Evolutionary conservation across 2,888 invertebrate species (phyloP), one percentile per base, ranked within the genome.

Genomic region (Linyphia triangularis): DNA sequence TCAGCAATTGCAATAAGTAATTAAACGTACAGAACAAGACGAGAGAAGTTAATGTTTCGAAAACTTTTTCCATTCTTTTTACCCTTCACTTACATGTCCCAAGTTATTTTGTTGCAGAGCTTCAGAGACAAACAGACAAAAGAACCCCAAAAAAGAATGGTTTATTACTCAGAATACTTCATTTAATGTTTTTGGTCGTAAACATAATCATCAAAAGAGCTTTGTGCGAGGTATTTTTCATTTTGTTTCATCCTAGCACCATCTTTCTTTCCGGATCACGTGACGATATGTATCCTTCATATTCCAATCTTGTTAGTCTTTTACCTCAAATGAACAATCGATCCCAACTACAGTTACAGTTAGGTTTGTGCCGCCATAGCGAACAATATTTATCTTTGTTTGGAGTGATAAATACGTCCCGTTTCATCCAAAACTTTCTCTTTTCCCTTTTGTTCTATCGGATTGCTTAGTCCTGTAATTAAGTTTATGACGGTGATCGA

Each of bases 151-250:
- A 63, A 75, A 33, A 77, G 61, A 63, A 77, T 77, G 61, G 77
- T 77, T 77, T 63, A 77, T 63, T 40, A 77, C 77, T 63, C n/a
- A 7, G 40, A 77, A 63, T 77, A 63, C 37, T 73, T 73, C 77
- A 77, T 77, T 77, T 77, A 59, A 37, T 77, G 24, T 77, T 77
- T 77, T 61, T 37, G 40, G 61, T 59, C 61, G 77, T 40, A 77
- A 63, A 61, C 77, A 63, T 63, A 63, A 77, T 77, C 77, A 63
- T 77, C 77, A 77, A 77, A 77, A 77, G 77, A 63, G 77, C 77
- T 77, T 63, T 77, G 77, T 40, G 77, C 24, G 43, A n/a, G 43
- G 63, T 24, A 77, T 77, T 63, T 77, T 77, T 77, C 77, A 77
- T 40, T 37, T 77, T 26, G 77, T 77, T 77, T 10, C 28, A 10